phyloP scores from a whole-genome alignment of 2,888 invertebrate genomes.

The Pollenia griseotomentosa region DNA sequence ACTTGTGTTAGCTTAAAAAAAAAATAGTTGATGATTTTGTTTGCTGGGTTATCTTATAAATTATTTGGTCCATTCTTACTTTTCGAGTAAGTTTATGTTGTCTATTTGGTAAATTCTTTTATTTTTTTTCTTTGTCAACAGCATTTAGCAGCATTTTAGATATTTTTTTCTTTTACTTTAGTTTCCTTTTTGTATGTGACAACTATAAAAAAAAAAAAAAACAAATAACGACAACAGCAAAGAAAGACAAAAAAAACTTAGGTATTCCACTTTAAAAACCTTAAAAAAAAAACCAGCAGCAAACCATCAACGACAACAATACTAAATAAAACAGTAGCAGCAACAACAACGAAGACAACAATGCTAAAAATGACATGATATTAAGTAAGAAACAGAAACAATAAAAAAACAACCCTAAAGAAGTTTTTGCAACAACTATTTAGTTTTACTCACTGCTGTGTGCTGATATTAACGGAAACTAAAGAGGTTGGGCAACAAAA shows the following conservation, averaged over 20 bases:
- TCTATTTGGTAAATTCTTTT: conserved; percentile 10
- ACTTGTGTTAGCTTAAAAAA: too few species aligned
- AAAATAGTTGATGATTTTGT: too few species aligned
- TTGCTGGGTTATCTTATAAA: neutral
- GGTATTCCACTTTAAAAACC: conserved; percentile 65
- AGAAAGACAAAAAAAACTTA: conserved; percentile 46
- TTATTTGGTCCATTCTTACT: conserved; percentile 1
- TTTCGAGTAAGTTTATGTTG: neutral
- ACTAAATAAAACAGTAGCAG: conserved; percentile 14
- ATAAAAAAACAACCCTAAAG: conserved; percentile 16
- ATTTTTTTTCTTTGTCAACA: conserved; percentile 40
- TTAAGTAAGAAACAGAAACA: conserved; percentile 8
- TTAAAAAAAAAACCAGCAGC: conserved; percentile 61
- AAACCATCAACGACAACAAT: conserved; percentile 48
- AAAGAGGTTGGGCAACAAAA: neutral
- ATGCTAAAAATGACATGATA: conserved; percentile 39
- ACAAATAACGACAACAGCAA: conserved; percentile 30
- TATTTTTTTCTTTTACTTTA: neutral
- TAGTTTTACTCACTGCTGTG: conserved; percentile 38
- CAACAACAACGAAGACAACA: conserved; percentile 35
- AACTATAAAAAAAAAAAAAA: neutral
- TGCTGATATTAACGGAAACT: conserved; percentile 27
- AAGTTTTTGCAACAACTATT: conserved; percentile 52
- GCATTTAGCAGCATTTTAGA: conserved; percentile 42
- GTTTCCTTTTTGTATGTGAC: conserved; percentile 29